phyloP scores from a whole-genome alignment of 2,797 vertebrate species.

The Pseudochirops cupreus region DNA sequence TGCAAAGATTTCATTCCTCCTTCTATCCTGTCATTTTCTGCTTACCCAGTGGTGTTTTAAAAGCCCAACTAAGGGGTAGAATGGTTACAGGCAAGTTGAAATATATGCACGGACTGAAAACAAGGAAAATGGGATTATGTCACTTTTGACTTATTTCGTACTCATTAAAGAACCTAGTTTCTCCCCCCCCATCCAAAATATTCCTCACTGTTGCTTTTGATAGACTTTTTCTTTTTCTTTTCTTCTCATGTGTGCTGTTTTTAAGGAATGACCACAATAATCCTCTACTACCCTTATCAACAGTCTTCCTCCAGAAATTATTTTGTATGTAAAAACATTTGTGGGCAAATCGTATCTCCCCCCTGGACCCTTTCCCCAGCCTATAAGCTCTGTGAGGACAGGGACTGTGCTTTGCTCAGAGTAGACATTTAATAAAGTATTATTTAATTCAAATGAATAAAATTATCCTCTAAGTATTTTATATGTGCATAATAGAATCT shows the following conservation, averaged over 20 bases:
- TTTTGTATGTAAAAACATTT: background rate
- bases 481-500: slow-evolving; percentile 9
- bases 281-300: background rate
- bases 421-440: background rate
- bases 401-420: background rate
- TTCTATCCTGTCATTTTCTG: background rate
- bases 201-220: background rate
- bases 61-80: background rate
- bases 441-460: background rate
- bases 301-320: background rate
- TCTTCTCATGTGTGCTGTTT: background rate
- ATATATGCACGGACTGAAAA: slow-evolving; percentile 37
- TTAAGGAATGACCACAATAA: background rate
- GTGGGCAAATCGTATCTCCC: background rate
- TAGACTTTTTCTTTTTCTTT: background rate
- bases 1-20: background rate
- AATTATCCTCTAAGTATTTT: slow-evolving; percentile 14
- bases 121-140: background rate
- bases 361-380: background rate
- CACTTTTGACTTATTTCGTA: background rate
- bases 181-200: background rate
- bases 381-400: background rate
- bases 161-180: slow-evolving; percentile 8
- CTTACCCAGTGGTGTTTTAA: background rate
- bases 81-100: slow-evolving; percentile 27